Conservation (phyloP, 2,797 vertebrate species). For the Fringilla coelebs region DNA sequence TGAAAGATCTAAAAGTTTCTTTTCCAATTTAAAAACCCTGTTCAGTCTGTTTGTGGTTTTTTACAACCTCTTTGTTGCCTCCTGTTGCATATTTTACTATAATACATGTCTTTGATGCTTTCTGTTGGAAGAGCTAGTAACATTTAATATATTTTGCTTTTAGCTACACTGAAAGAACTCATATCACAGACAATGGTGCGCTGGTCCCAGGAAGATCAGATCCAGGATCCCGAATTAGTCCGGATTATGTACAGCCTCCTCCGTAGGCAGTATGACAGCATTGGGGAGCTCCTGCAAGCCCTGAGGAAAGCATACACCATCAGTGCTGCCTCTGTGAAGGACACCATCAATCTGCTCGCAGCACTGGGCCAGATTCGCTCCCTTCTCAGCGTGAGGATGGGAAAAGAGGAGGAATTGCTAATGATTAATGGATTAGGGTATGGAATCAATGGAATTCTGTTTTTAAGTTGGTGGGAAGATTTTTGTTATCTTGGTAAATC, state of each 20-base stretch:
- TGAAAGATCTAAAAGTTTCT: not conserved
- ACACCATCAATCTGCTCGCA: conserved; percentile 90
- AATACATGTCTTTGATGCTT: not conserved
- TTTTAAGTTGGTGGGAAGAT: not conserved
- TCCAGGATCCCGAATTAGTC: conserved; percentile 92
- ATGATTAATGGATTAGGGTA: conserved; percentile 98
- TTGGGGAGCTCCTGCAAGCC: conserved; percentile 91
- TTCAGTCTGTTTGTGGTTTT: not conserved
- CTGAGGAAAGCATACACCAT: conserved; percentile 96
- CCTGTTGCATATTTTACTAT: not conserved
- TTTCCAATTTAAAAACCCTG: not conserved
- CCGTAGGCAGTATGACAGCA: conserved; percentile 93
- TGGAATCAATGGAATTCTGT: conserved; percentile 5
- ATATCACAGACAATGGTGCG: conserved; percentile 96
- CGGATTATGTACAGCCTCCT: conserved; percentile 97
- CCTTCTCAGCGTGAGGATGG: conserved; percentile 95
- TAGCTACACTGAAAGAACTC: conserved; percentile 93
- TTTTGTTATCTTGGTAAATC: not conserved
- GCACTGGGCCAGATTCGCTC: conserved; percentile 95
- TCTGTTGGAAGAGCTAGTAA: not conserved
- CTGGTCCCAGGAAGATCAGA: conserved; percentile 95
- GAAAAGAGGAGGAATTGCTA: conserved; percentile 94
- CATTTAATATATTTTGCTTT: not conserved
- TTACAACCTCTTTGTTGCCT: not conserved
- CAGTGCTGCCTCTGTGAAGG: conserved; percentile 88